Percentiles rank a stretch among this genome's conserved stretches.
These are phyloP conservation scores for Leptopilina clavipes DNA, from an alignment of 1,140 invertebrate genomes.

Conservation along the genomic window DNA sequence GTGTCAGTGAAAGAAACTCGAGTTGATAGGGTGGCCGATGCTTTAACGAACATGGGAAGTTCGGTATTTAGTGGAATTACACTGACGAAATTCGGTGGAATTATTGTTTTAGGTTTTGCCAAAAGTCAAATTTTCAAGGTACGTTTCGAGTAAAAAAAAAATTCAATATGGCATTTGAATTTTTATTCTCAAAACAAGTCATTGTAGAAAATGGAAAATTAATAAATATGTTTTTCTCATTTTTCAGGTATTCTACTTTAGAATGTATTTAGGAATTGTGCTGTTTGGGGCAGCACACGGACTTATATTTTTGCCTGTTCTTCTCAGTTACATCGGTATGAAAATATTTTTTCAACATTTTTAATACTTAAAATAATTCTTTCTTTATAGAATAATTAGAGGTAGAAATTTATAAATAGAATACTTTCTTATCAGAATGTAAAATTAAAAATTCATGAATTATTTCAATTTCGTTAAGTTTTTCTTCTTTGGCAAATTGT, in stretches of 20 bases:
- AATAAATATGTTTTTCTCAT: slow-evolving; percentile 32
- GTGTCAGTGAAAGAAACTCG: slow-evolving; percentile 83
- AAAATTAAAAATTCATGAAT: too few species aligned
- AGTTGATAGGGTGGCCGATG: slow-evolving; percentile 86
- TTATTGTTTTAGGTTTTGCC: slow-evolving; percentile 95
- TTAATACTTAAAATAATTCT: not conserved
- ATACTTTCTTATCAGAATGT: too few species aligned
- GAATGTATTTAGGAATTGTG: slow-evolving; percentile 98
- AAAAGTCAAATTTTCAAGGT: slow-evolving; percentile 97
- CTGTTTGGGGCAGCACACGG: slow-evolving; percentile 97
- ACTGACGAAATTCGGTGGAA: slow-evolving; percentile 96
- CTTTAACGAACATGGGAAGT: slow-evolving; percentile 93
- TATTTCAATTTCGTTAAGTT: too few species aligned
- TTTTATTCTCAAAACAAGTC: too few species aligned
- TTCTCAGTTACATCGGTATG: slow-evolving; percentile 97
- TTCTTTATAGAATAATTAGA: too few species aligned
- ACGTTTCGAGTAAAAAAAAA: slow-evolving; percentile 33
- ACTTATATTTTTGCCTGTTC: slow-evolving; percentile 95
- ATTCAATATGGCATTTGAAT: too few species aligned
- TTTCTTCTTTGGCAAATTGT: too few species aligned
- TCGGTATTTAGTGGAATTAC: slow-evolving; percentile 98
- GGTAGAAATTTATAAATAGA: too few species aligned
- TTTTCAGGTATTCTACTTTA: slow-evolving; percentile 94
- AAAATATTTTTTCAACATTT: not conserved
- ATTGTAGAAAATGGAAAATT: slow-evolving; percentile 28